Evolutionary conservation across 2,888 invertebrate genomes (phyloP).

Genomic region (Neocrepidodera transversa): DNA sequence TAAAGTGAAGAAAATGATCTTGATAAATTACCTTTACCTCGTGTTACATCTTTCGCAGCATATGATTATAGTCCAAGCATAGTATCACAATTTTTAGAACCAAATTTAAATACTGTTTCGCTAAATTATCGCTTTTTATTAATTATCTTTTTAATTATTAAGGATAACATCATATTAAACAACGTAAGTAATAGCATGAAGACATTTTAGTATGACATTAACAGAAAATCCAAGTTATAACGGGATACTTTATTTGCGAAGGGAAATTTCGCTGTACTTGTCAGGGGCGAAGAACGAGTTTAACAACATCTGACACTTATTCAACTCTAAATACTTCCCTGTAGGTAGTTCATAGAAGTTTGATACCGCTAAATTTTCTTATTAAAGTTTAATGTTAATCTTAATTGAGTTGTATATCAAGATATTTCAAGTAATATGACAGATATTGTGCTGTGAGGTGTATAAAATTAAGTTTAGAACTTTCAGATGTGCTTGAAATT

Average conservation of each 20-base stretch:
- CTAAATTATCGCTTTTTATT: no score
- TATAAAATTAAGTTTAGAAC: constrained; percentile 2
- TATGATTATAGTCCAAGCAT: no score
- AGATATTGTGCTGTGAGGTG: neutral
- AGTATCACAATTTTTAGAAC: no score
- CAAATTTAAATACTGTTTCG: no score
- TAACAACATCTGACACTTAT: constrained; percentile 9
- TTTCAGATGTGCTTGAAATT: neutral
- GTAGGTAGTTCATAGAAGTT: constrained; percentile 5
- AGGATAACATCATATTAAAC: no score
- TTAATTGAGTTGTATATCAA: constrained; percentile 14
- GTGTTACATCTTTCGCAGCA: no score
- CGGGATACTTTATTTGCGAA: neutral
- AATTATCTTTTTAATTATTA: no score
- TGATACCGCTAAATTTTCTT: constrained; percentile 9
- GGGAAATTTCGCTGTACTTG: constrained; percentile 1
- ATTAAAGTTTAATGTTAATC: constrained; percentile 9
- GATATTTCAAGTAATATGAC: neutral
- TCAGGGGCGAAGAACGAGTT: constrained; percentile 4
- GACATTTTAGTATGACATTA: no score
- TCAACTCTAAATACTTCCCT: constrained; percentile 5
- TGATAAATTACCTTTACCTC: no score
- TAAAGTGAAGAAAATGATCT: no score
- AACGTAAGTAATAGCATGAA: no score
- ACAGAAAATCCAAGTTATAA: no score